phyloP scores from a whole-genome alignment of 1,140 invertebrate species.

The Hormaphis cornu region DNA sequence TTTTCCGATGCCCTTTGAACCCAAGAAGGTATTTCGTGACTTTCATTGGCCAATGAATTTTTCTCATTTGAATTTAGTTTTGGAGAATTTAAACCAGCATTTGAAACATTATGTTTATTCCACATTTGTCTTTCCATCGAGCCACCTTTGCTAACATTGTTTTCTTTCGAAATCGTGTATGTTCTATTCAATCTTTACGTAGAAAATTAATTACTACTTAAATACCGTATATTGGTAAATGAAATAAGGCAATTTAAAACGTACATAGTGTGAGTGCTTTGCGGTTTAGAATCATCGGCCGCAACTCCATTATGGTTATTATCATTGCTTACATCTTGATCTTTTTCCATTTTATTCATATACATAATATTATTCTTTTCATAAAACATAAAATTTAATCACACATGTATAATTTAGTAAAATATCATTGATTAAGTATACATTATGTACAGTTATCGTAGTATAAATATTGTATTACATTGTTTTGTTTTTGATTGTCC shows the following conservation, averaged over 20 bases:
- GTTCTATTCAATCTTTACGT: conserved; percentile 4
- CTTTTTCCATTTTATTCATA: background rate
- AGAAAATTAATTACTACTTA: background rate
- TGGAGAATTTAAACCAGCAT: background rate
- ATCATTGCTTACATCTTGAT: background rate
- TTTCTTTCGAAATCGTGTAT: conserved; percentile 22
- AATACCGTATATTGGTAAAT: background rate
- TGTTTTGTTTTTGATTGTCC: conserved; percentile 2
- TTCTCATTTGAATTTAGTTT: background rate
- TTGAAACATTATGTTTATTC: conserved; percentile 6
- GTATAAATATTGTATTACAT: too few species aligned
- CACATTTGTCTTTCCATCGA: conserved; percentile 21
- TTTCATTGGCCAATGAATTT: background rate
- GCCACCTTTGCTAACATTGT: background rate
- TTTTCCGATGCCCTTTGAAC: background rate
- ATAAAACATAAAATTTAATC: background rate
- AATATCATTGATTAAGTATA: background rate
- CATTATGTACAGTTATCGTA: background rate
- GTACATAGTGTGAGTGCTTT: conserved; percentile 23
- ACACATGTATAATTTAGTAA: background rate
- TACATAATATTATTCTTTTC: background rate
- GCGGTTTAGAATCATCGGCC: conserved; percentile 5
- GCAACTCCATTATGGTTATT: background rate
- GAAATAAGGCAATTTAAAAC: background rate
- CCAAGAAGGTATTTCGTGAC: background rate